Conservation (phyloP, 2,888 invertebrate species). For the Opisthograptis luteolata region DNA sequence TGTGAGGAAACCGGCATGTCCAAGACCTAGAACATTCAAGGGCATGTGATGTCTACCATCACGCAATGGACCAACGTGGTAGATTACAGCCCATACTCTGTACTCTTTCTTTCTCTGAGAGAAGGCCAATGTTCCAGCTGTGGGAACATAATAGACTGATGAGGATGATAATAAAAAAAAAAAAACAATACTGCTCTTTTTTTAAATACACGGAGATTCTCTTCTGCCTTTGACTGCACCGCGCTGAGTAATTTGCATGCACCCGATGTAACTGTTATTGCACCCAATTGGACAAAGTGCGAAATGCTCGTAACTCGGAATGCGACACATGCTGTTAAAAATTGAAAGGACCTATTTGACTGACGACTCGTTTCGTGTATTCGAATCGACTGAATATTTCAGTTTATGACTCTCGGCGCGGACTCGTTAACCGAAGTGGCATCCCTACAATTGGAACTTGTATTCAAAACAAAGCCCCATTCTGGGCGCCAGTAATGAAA, state of each 20-base stretch:
- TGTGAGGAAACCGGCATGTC: too few species aligned
- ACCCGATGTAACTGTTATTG: constrained; percentile 38
- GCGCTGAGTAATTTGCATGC: constrained; percentile 34
- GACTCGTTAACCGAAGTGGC: constrained; percentile 7
- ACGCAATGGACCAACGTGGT: too few species aligned
- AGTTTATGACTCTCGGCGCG: constrained; percentile 10
- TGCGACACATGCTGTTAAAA: constrained; percentile 35
- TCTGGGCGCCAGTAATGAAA: constrained; percentile 17
- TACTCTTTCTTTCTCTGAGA: too few species aligned
- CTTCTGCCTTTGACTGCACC: neutral
- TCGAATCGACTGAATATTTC: constrained; percentile 29
- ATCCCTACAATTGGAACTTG: constrained; percentile 8
- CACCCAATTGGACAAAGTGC: constrained; percentile 37
- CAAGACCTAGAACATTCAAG: too few species aligned
- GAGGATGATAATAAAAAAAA: too few species aligned
- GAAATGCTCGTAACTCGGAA: constrained; percentile 32
- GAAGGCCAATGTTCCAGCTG: too few species aligned
- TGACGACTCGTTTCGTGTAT: constrained; percentile 28
- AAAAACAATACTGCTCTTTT: too few species aligned
- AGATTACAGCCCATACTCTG: too few species aligned
- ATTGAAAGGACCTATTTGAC: constrained; percentile 33
- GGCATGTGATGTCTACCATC: too few species aligned
- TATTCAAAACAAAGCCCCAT: constrained; percentile 12
- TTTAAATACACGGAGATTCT: neutral
- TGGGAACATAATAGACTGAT: too few species aligned